Base-by-base conservation (phyloP, 2,113 vertebrate species). In the Ceuthmochares aereus region DNA sequence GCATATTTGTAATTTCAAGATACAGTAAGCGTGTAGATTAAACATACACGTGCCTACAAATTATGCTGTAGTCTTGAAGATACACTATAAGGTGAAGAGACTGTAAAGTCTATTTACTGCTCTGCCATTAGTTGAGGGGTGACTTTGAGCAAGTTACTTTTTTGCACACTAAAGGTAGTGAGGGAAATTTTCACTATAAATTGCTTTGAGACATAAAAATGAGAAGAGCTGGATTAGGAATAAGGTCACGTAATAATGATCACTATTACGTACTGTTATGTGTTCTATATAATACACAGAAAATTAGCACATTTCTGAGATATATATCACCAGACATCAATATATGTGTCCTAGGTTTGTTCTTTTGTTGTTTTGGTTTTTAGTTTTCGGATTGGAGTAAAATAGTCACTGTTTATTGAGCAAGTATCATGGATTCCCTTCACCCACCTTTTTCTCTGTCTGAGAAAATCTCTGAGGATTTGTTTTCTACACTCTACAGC, bases 381-480 rank as follows among this genome's bases (percentile, higher is more conserved):
- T n/a, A 64, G 17, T 40, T 40, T 40, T 23, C 13, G 40, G 13
- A 5, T 15, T 32, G 37, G 23, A 85, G 20, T 32, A 68, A 68
- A 79, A 59, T 73, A 32, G 73, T 54, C 34, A n/a, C 18, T 80
- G 20, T 84, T 82, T 84, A 88, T n/a, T 92, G 63, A 93, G 22
- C 21, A 84, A 55, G 45, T 45, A 84, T 55, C 68, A 43, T 68
- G 42, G 69, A 86, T 92, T 95, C 64, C 45, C 69, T 90, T 95
- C 66, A 51, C 14, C 69, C 47, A 85, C 54, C 19, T 55, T 54
- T 76, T 56, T 94, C 64, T 63, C 25, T 80, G 34, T 21, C 49
- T 94, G 82, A 12, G 6, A 64, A 83, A 43, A 13, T 90, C 63
- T 96, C 70, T 47, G 21, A 87, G 76, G 76, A 40, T 95, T 95